phyloP scores from a whole-genome alignment of 2,888 invertebrate genomes.

The Pogonocherus hispidulus region DNA sequence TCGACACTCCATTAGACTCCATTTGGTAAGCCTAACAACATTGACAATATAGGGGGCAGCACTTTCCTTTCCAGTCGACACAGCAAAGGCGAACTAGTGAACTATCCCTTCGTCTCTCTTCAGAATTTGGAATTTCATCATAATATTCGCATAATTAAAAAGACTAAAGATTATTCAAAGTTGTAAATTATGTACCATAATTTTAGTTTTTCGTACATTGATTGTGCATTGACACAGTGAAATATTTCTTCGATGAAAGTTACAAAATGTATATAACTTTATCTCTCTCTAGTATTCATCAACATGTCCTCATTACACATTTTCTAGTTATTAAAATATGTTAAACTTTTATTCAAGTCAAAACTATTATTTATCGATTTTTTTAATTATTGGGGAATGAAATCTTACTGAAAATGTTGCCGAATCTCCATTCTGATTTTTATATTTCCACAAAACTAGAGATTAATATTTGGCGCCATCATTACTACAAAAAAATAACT shows the following conservation, averaged over 20 bases:
- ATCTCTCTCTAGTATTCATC: slow-evolving; percentile 69
- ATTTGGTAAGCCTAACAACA: slow-evolving; percentile 77
- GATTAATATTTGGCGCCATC: slow-evolving; percentile 73
- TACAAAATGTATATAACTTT: slow-evolving; percentile 39
- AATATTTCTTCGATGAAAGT: slow-evolving; percentile 28
- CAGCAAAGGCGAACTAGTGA: slow-evolving; percentile 45
- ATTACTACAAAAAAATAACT: slow-evolving; percentile 71
- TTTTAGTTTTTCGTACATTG: neutral
- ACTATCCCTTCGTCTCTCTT: slow-evolving; percentile 9
- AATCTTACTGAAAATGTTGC: slow-evolving; percentile 21
- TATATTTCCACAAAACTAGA: slow-evolving; percentile 66
- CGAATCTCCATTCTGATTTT: slow-evolving; percentile 46
- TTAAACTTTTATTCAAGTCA: slow-evolving; percentile 20
- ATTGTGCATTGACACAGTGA: neutral
- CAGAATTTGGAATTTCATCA: slow-evolving; percentile 2
- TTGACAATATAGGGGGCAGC: slow-evolving; percentile 88
- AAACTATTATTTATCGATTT: slow-evolving; percentile 13
- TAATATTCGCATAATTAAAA: neutral
- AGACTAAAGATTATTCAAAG: slow-evolving; percentile 4
- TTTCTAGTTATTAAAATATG: slow-evolving; percentile 31
- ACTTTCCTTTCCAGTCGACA: slow-evolving; percentile 73
- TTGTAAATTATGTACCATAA: neutral
- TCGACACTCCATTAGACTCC: slow-evolving; percentile 76
- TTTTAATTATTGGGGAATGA: slow-evolving; percentile 14
- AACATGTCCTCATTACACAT: slow-evolving; percentile 73